Base-by-base conservation (phyloP, 2,797 vertebrate genomes). In the Geotria australis region DNA sequence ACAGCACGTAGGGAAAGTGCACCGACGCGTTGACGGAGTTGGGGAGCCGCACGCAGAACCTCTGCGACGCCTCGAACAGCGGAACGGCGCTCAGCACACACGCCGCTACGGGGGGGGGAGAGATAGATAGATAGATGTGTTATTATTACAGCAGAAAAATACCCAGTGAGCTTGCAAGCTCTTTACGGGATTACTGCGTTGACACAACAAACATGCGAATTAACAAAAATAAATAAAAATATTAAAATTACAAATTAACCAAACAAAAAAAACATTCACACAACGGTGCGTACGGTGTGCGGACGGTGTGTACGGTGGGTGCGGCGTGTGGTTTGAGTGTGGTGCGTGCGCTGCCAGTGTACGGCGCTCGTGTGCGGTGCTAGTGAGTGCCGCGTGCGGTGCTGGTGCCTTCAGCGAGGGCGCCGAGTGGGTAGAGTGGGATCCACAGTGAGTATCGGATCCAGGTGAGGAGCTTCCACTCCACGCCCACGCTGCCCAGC, bases 391-490 rank as follows among this genome's bases (percentile, higher is more conserved):
- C 38, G 38, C 38, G 38, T 38, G 6, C 6, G 49, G 49, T 2
- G 51, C 38, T 63, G 68, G 38, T 72, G 94, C 89, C 86, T 83
- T 98, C 91, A 64, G 84, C 74, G 65, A 89, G 61, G 56, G 70
- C 73, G 47, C 86, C 88, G 14, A 95, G 66, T 4, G 91, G 89
- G 62, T 93, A 98, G 3, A 83, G 57, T 7, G 86, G 89, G 48
- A 98, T 89, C 85, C 86, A 98, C 65, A 77, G 57, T 9, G 76
- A 81, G 70, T 98, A 93, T 7, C 82, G 77, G 59, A 95, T 74
- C 91, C 91, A 98, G 1, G 83, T 98, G 15, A 98, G 76, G 14
- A 73, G 68, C 67, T 81, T 80, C 91, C 88, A 96, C 61, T 96
- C 79, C 9, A 79, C 79, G 48, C 82, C 76, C 1, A 88, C 72